phyloP scores from a whole-genome alignment of 2,797 vertebrate genomes.

The Onychomys leucogaster region DNA sequence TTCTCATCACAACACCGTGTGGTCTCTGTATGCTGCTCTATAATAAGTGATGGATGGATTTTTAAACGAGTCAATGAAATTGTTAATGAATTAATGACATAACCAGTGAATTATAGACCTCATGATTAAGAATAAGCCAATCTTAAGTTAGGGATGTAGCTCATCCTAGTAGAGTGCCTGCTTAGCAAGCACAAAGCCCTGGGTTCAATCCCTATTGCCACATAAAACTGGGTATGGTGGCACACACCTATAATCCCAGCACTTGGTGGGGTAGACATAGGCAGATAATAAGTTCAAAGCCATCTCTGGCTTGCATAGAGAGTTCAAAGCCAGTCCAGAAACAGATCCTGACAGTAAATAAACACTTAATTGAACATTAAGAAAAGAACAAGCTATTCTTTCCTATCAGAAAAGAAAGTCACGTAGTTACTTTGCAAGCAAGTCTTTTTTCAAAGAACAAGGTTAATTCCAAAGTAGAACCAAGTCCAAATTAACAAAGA shows the following conservation, averaged over 20 bases:
- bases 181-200: background rate
- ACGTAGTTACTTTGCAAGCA: background rate
- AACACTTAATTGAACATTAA: background rate
- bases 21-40: background rate
- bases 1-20: background rate
- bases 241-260: background rate
- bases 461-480: background rate
- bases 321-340: background rate
- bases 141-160: background rate
- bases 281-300: background rate
- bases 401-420: background rate
- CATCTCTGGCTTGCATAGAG: background rate
- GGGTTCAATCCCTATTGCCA: background rate
- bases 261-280: background rate
- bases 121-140: background rate
- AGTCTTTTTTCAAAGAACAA: background rate
- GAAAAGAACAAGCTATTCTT: background rate
- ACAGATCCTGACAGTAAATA: background rate
- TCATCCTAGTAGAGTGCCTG: background rate
- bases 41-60: background rate
- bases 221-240: background rate
- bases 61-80: constrained; percentile 17
- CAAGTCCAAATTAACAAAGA: background rate
- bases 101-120: background rate
- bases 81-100: background rate